These are phyloP conservation scores for Drosophila orosa DNA, from an alignment of 1,140 invertebrate species.

Conservation along the genomic window DNA sequence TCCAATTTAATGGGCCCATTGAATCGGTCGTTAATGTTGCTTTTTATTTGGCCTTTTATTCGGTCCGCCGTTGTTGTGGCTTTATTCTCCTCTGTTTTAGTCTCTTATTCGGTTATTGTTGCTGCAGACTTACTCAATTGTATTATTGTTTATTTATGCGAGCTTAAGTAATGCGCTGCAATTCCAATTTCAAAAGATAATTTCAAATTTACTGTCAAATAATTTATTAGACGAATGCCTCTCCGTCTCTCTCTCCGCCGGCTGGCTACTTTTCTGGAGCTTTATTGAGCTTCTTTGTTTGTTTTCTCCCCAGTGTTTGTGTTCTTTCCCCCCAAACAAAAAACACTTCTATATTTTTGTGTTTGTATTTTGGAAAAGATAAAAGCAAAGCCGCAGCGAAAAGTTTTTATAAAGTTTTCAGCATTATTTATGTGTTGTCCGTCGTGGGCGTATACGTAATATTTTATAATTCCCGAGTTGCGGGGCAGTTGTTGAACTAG, in stretches of 20 bases:
- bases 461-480: conserved; percentile 62
- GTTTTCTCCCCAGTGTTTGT: conserved; percentile 41
- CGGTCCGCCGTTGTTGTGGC: conserved; percentile 39
- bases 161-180: conserved; percentile 77
- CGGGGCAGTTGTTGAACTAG: conserved; percentile 26
- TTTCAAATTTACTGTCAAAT: conserved; percentile 73
- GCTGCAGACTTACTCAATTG: conserved; percentile 73
- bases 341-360: conserved; percentile 45
- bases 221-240: conserved; percentile 68
- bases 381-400: conserved; percentile 63
- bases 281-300: conserved; percentile 53
- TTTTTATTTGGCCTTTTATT: conserved; percentile 78
- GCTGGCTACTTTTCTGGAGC: conserved; percentile 37
- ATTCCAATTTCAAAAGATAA: conserved; percentile 75
- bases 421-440: conserved; percentile 54
- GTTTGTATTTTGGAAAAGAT: conserved; percentile 54
- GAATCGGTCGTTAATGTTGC: conserved; percentile 80
- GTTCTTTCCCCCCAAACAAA: conserved; percentile 13
- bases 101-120: conserved; percentile 31
- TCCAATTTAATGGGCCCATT: conserved; percentile 75
- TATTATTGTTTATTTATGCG: conserved; percentile 80
- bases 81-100: conserved; percentile 43
- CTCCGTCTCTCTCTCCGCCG: conserved; percentile 3
- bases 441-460: conserved; percentile 76
- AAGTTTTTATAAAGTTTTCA: conserved; percentile 66